These are phyloP conservation scores for Heliconius cydno DNA, from an alignment of 2,888 invertebrate species.

Conservation along the genomic window DNA sequence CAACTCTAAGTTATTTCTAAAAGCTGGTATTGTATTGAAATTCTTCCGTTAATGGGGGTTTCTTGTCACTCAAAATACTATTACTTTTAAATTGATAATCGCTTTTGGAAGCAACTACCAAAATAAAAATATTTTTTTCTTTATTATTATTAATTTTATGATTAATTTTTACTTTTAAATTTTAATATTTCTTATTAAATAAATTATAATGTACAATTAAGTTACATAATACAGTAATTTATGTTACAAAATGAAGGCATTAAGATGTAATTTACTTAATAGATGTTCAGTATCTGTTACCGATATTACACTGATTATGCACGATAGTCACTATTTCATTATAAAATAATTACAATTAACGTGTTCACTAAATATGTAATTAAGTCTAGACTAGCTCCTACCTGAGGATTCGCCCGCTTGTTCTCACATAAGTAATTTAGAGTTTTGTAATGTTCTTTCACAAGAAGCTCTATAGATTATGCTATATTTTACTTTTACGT, in stretches of 20 bases:
- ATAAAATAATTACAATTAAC: constrained; percentile 16
- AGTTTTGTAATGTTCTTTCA: neutral
- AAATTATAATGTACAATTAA: neutral
- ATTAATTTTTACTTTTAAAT: neutral
- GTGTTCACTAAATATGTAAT: constrained; percentile 10
- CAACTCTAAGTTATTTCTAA: too few relatives aligned
- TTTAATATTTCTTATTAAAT: neutral
- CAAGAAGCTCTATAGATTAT: too few relatives aligned
- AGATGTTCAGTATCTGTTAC: constrained; percentile 1
- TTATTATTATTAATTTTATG: too few relatives aligned
- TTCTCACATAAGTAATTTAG: neutral
- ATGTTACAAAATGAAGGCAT: neutral
- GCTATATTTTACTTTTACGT: too few relatives aligned
- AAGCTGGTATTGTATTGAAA: too few relatives aligned
- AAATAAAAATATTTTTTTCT: too few relatives aligned
- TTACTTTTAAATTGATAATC: too few relatives aligned
- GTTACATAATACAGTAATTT: neutral
- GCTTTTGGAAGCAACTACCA: too few relatives aligned
- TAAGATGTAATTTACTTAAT: constrained; percentile 17
- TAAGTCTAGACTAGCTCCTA: neutral
- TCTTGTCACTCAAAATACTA: too few relatives aligned
- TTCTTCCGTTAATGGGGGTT: too few relatives aligned
- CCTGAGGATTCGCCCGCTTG: neutral
- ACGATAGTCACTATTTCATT: constrained; percentile 13
- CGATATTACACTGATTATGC: constrained; percentile 12